Percentiles rank a stretch among this genome's conserved stretches.
Evolutionary conservation across 1,140 invertebrate genomes (phyloP).

Genomic region (Babylonia areolata): DNA sequence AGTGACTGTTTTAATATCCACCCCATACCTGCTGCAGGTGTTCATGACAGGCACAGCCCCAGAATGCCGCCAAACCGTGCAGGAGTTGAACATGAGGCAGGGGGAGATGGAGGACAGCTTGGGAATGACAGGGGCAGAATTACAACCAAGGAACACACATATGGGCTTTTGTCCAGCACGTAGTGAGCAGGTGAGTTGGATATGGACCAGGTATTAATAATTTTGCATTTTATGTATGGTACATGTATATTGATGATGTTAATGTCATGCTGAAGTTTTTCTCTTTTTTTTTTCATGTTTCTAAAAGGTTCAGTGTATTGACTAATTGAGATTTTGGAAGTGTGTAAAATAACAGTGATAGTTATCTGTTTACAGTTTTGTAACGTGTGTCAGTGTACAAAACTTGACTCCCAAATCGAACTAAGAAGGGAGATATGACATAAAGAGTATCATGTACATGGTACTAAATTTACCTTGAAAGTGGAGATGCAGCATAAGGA

Average conservation of each 20-base stretch:
- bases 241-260: too few species aligned
- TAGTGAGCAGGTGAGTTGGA: neutral
- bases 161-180: neutral
- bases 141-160: neutral
- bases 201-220: neutral
- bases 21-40: neutral
- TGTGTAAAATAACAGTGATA: too few species aligned
- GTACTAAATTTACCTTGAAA: too few species aligned
- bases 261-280: neutral
- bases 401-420: too few species aligned
- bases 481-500: too few species aligned
- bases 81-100: neutral
- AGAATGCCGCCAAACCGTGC: neutral
- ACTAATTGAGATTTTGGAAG: too few species aligned
- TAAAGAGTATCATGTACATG: too few species aligned
- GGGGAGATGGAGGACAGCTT: neutral
- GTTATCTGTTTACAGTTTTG: too few species aligned
- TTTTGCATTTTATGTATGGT: neutral
- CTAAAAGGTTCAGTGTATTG: neutral
- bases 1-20: too few species aligned
- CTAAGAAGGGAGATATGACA: too few species aligned
- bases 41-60: neutral
- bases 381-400: too few species aligned
- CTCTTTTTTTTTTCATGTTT: neutral
- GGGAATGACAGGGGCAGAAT: neutral